phyloP scores from a whole-genome alignment of 2,797 vertebrate species.

The Brachymystax lenok region DNA sequence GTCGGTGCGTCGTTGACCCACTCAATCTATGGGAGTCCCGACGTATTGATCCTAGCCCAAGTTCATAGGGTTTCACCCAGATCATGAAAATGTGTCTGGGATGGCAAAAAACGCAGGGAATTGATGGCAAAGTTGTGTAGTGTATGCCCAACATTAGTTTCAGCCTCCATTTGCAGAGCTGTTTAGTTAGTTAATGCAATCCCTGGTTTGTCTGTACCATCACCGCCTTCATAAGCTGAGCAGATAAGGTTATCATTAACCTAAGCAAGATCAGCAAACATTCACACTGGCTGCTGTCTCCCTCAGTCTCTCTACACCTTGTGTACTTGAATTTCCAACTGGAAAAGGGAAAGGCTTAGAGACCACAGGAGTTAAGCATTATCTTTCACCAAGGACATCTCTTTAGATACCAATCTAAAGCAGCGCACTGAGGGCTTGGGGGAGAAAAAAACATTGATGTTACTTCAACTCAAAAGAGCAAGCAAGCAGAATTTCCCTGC shows the following conservation, averaged over 20 bases:
- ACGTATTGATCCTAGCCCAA: no score
- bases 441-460: slow-evolving; percentile 11
- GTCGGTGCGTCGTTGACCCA: no score
- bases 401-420: slow-evolving; percentile 16
- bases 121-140: no score
- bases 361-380: background rate
- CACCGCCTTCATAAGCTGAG: background rate
- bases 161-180: background rate
- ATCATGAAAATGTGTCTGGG: no score
- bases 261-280: background rate
- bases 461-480: slow-evolving; percentile 39
- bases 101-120: no score
- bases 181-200: background rate
- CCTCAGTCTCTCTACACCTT: background rate
- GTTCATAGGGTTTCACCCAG: no score
- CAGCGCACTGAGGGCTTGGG: background rate
- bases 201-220: background rate
- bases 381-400: background rate
- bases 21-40: no score
- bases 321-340: slow-evolving; percentile 1
- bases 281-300: background rate
- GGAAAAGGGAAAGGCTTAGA: background rate
- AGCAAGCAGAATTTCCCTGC: slow-evolving; percentile 33
- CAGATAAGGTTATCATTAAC: background rate
- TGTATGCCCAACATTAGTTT: no score